A percentile compares a stretch with the other conserved stretches of the same genome.
Conservation (phyloP, 2,113 vertebrate genomes). For the Terrapene triunguis region DNA sequence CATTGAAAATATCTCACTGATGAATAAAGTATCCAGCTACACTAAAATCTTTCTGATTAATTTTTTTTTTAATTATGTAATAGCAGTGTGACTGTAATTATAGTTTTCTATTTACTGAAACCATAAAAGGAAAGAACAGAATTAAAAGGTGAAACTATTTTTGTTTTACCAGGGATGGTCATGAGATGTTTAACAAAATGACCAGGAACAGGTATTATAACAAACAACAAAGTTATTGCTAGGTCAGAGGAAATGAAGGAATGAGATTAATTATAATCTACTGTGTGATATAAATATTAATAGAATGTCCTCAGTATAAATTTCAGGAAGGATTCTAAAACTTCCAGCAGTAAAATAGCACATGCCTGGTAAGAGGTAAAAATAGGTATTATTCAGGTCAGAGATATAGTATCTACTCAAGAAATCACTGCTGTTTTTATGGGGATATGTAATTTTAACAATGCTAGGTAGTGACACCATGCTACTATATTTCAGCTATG, state of each 20-base stretch:
- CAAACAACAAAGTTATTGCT: background rate
- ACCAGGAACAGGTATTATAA: background rate
- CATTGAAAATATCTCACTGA: background rate
- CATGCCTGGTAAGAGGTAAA: background rate
- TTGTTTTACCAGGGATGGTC: background rate
- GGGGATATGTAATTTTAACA: background rate
- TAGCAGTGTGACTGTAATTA: background rate
- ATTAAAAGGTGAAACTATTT: slow-evolving; percentile 2
- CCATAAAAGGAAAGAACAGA: background rate
- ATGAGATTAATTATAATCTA: background rate
- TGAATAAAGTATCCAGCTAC: background rate
- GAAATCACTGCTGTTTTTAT: fast-evolving
- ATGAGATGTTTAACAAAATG: background rate
- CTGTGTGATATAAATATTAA: background rate
- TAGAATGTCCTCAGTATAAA: background rate
- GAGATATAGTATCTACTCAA: background rate
- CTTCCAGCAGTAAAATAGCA: background rate
- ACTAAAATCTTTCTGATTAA: background rate
- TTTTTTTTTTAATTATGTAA: background rate
- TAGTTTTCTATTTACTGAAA: slow-evolving; percentile 9
- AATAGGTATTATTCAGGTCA: background rate
- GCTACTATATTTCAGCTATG: background rate
- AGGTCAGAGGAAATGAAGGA: background rate
- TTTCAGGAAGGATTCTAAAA: background rate
- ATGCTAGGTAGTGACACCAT: background rate